These are phyloP conservation scores for Heliconius sara DNA, from an alignment of 2,888 invertebrate species.

Conservation along the genomic window DNA sequence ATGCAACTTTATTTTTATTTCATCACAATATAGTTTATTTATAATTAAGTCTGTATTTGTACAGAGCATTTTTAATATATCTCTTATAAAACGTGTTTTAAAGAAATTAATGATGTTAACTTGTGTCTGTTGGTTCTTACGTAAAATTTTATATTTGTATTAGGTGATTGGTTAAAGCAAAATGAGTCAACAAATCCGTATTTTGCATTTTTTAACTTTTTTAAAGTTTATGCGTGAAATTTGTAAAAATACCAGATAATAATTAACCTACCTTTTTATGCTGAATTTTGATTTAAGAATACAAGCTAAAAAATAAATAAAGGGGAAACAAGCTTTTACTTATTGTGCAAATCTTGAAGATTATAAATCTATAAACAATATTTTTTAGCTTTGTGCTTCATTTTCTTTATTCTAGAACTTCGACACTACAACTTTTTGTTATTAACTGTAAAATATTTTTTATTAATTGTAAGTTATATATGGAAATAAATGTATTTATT, in stretches of 20 bases:
- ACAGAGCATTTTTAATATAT: slow-evolving; percentile 17
- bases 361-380: not conserved
- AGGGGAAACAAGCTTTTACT: too few species aligned
- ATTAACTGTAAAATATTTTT: not conserved
- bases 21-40: slow-evolving; percentile 11
- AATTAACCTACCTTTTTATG: not conserved
- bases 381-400: not conserved
- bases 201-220: not conserved
- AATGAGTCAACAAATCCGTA: not conserved
- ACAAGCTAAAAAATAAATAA: not conserved
- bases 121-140: slow-evolving; percentile 19
- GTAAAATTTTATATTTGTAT: slow-evolving; percentile 25
- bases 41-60: not conserved
- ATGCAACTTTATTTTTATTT: not conserved
- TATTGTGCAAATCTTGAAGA: too few species aligned
- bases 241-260: not conserved
- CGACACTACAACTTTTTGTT: not conserved
- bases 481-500: slow-evolving; percentile 25
- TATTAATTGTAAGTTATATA: slow-evolving; percentile 6
- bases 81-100: not conserved
- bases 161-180: not conserved
- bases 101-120: slow-evolving; percentile 11
- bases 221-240: not conserved
- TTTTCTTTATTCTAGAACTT: not conserved
- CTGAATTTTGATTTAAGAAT: not conserved